These are phyloP conservation scores for Xiphophorus hellerii DNA, from an alignment of 2,113 vertebrate species.

Conservation along the genomic window DNA sequence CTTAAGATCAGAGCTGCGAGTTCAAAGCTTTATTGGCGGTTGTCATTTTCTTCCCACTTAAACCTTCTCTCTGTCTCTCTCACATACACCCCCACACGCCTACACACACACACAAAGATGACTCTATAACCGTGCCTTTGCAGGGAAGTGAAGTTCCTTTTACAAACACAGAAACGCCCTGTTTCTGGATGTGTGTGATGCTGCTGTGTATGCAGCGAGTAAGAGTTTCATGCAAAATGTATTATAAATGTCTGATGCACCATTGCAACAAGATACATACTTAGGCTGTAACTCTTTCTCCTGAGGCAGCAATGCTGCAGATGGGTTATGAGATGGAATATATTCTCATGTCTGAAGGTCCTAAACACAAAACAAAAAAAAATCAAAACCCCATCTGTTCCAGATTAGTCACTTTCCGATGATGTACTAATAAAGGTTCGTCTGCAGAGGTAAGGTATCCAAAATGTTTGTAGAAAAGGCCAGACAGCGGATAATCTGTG, in stretches of 20 bases:
- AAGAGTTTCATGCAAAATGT: constrained; percentile 20
- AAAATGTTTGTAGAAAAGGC: not conserved
- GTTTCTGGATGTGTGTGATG: constrained; percentile 17
- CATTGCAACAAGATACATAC: not conserved
- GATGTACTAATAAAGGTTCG: not conserved
- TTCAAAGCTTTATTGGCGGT: too few species aligned
- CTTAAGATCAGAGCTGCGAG: constrained; percentile 6
- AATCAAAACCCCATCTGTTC: not conserved
- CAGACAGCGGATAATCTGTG: not conserved
- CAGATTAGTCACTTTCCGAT: not conserved
- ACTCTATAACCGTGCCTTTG: constrained; percentile 32
- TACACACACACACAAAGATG: constrained; percentile 19
- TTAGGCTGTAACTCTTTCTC: constrained; percentile 3
- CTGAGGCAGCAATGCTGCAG: not conserved
- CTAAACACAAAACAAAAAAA: not conserved
- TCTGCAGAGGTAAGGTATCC: not conserved
- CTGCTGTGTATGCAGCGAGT: constrained; percentile 19
- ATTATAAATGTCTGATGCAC: not conserved
- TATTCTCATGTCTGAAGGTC: not conserved
- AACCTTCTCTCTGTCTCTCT: not conserved
- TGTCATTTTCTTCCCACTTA: constrained; percentile 9
- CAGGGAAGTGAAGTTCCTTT: constrained; percentile 69
- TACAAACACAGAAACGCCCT: constrained; percentile 72
- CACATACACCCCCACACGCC: constrained; percentile 13
- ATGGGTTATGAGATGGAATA: not conserved